Conservation (phyloP, 2,888 invertebrate genomes). For the Volucella bombylans region DNA sequence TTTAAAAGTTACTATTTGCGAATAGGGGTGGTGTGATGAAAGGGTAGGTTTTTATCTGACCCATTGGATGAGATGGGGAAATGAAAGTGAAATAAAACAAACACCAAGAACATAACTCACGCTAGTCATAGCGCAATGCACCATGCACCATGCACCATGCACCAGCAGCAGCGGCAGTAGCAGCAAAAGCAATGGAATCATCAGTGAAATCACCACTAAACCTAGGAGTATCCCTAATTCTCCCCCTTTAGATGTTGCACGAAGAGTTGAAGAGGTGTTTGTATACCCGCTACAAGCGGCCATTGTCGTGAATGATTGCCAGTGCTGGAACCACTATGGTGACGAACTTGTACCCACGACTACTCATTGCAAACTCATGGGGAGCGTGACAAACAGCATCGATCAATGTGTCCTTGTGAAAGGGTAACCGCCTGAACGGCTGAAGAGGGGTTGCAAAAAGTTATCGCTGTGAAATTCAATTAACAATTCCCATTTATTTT, state of each 20-base stretch:
- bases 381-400: constrained; percentile 70
- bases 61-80: neutral
- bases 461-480: constrained; percentile 71
- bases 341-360: neutral
- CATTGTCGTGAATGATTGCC: constrained; percentile 32
- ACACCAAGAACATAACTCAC: constrained; percentile 60
- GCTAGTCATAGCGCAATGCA: constrained; percentile 59
- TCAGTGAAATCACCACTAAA: neutral
- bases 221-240: too few relatives aligned
- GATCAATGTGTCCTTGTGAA: constrained; percentile 49
- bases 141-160: constrained; percentile 59
- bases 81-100: constrained; percentile 55
- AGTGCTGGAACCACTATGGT: constrained; percentile 4
- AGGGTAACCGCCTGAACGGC: too few relatives aligned
- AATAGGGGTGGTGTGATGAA: too few relatives aligned
- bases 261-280: constrained; percentile 2
- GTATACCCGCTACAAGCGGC: neutral
- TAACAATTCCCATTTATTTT: constrained; percentile 73
- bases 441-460: constrained; percentile 38
- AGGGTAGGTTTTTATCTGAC: too few relatives aligned
- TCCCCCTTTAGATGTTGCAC: neutral
- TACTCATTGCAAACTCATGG: constrained; percentile 52
- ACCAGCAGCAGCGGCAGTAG: constrained; percentile 6
- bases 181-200: neutral
- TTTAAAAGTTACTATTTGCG: constrained; percentile 41